Conservation (phyloP, 2,797 vertebrate species). For the Clarias fuscus region DNA sequence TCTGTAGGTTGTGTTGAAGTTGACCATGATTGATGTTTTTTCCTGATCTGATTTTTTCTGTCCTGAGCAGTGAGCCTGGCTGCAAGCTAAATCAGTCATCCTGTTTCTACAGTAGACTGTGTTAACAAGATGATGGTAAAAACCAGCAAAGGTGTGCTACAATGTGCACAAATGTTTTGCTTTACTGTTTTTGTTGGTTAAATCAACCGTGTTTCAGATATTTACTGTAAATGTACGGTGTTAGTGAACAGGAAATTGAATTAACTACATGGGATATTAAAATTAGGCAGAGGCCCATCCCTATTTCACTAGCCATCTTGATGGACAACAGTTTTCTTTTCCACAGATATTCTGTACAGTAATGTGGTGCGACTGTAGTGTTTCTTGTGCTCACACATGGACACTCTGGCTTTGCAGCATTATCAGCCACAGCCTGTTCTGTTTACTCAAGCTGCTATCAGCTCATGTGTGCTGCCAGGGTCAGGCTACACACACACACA, state of each 20-base stretch:
- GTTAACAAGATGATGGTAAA: not conserved
- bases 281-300: not conserved
- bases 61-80: not conserved
- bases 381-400: not conserved
- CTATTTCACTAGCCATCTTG: not conserved
- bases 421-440: slow-evolving; percentile 67
- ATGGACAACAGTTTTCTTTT: not conserved
- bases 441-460: slow-evolving; percentile 73
- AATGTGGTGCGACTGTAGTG: not conserved
- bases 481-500: slow-evolving; percentile 30
- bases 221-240: not conserved
- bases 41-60: not conserved
- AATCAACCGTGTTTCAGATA: not conserved
- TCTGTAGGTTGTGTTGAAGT: not conserved
- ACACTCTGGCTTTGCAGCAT: slow-evolving; percentile 45
- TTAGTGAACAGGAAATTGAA: not conserved
- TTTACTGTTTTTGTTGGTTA: not conserved
- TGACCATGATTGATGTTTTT: not conserved
- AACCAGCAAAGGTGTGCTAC: not conserved
- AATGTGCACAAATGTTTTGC: not conserved
- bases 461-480: slow-evolving; percentile 59
- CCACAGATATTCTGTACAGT: not conserved
- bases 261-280: not conserved
- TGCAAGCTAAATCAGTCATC: not conserved
- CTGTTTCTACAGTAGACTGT: not conserved